A percentile compares a stretch with the other conserved stretches of the same genome.
These are phyloP conservation scores for Huso huso DNA, from an alignment of 2,797 vertebrate genomes.

Conservation along the genomic window DNA sequence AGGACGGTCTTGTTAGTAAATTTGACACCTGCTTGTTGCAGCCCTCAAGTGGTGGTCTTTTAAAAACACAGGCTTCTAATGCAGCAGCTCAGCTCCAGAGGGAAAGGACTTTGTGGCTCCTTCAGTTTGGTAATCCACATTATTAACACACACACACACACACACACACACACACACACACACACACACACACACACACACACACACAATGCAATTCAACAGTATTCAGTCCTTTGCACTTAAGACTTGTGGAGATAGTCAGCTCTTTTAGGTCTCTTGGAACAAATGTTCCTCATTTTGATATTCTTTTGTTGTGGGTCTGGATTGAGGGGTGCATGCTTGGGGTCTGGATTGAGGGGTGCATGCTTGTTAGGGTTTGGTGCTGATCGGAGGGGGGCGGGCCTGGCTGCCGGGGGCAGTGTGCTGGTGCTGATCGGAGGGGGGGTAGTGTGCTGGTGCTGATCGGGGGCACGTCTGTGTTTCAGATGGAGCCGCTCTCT, in stretches of 20 bases:
- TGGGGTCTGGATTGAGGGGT: not conserved
- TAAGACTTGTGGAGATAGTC: too few species aligned
- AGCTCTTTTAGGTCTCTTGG: too few species aligned
- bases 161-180: not conserved
- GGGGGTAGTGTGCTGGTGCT: too few species aligned
- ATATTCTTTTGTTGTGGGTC: too few species aligned
- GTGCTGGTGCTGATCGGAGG: too few species aligned
- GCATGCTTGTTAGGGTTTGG: not conserved
- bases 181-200: not conserved
- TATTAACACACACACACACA: not conserved
- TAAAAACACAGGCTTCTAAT: too few species aligned
- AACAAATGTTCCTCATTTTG: too few species aligned
- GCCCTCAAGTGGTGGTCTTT: too few species aligned
- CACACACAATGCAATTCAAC: not conserved
- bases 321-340: not conserved
- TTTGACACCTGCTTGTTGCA: not conserved
- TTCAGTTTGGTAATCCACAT: too few species aligned
- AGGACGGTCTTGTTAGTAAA: not conserved
- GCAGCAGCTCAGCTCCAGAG: too few species aligned
- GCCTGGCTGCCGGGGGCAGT: not conserved
- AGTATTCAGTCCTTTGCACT: too few species aligned
- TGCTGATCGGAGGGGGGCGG: not conserved
- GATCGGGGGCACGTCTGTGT: conserved; percentile 8
- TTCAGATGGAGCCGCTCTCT: conserved; percentile 73
- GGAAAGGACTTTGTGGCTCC: too few species aligned